Base-by-base conservation (phyloP, 1,140 invertebrate species). In the Drosophila suzukii region DNA sequence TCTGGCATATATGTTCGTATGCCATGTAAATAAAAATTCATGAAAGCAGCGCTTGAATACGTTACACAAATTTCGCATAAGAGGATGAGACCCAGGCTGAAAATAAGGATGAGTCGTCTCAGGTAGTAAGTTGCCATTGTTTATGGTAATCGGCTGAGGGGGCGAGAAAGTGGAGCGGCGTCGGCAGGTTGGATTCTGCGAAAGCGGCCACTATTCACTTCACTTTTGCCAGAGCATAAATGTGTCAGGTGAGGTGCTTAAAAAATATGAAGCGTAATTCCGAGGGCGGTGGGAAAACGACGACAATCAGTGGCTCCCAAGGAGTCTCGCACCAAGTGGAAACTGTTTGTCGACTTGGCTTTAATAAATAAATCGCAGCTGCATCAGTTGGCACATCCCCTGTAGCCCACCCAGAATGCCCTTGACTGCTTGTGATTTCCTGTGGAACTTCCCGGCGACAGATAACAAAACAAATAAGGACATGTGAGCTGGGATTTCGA, bases 331-430 rank as follows among this genome's bases (percentile, higher is more conserved):
- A 32, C 38, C 3, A 44, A 56, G 70, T 46, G 62, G 54, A 43
- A 75, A 62, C 73, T 80, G 62, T 74, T 68, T 55, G 56, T 70
- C 53, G 63, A 51, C 53, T 60, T 57, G 58, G 78, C 53, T 75
- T 83, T 88, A 88, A 86, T 86, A 86, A 88, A 82, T 78, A 89
- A 79, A 88, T 88, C 79, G 79, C 80, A 79, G 79, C 71, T 80
- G 72, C 75, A 89, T 76, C 83, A 80, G 72, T 83, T 86, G 79
- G 60, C 51, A 66, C 67, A 54, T 74, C 44, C 63, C 57, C 63
- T 41, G 63, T 50, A 51, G 82, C 55, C 84, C 61, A 56, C 50
- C 56, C 62, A 79, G 83, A 77, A 88, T 88, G 62, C 54, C 72
- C 72, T 67, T 70, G 67, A 76, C 79, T 63, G 76, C 78, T 65